Evolutionary conservation across 2,888 invertebrate species (phyloP), one percentile per base, ranked within the genome.

Genomic region (Pollenia angustigena): DNA sequence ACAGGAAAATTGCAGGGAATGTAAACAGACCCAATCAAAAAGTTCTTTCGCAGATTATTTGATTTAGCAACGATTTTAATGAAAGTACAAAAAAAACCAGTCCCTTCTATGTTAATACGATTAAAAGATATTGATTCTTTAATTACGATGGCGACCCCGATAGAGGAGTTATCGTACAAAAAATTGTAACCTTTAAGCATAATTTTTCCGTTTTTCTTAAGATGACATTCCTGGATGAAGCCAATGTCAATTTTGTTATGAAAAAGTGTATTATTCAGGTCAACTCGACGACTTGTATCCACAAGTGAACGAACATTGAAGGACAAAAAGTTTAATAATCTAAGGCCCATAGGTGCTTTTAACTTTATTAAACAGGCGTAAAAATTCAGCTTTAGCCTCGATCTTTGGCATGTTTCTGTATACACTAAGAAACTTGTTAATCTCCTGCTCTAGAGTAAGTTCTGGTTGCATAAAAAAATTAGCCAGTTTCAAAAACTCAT

Each of bases 211-310:
- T 54, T 54, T 56, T 16, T 56, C 12, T 12, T 14, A 14, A 75
- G 62, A 42, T 62, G 75, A 10, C 75, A 71, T 23, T 72, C 72
- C 56, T 72, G 58, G 6, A 72, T 58, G 16, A 72, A 72, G 12
- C 44, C 72, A 32, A 75, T 62, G 42, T 75, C 62, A 75, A 75
- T 62, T 40, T 64, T 64, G 42, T 62, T 62, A 11, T n/a, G 42
- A 40, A 54, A 2, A 40, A 69, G 6, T 11, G 16, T 54, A 42
- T 69, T 69, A 18, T 16, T 10, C 18, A 69, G 54, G 18, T 54
- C 69, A 48, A 68, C 50, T 46, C 32, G 50, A 10, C 66, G 66
- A 66, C 46, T 7, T 12, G 12, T 66, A 32, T 32, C 48, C 2
- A 68, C 12, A 14, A 68, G 68, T 14, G 68, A 50, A 7, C 68